Evolutionary conservation across 2,797 vertebrate species (phyloP), one percentile per base, ranked within the genome.

Genomic region (Lutra lutra): DNA sequence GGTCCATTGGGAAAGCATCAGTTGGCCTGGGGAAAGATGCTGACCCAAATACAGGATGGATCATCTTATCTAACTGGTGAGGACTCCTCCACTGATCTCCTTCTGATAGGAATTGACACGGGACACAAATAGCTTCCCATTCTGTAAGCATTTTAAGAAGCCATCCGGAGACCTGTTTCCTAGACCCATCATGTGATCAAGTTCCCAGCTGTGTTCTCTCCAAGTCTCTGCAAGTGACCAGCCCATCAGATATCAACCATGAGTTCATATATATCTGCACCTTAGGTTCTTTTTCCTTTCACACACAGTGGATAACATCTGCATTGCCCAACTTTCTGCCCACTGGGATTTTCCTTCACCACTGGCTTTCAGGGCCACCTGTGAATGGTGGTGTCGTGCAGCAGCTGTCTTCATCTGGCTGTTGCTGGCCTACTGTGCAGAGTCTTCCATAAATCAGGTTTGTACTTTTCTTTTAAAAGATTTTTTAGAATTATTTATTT

Each of bases 11-110:
- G 43, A 38, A 86, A 62, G 29, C 70, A 43, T 9, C 40, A 21
- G 0, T 54, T 48, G 60, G 51, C 46, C 5, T 14, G 29, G 12
- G 51, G 51, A 35, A 70, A 89, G 60, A 62, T 29, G 70, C 62
- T 14, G 51, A 35, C 10, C 0, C 1, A 48, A 25, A 62, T 25
- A 43, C 0, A 25, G 23, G 29, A 7, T 1, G 7, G 48, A 27
- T n/a, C 35, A 11, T 72, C 29, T 54, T 32, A 25, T 27, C n/a
- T 3, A 10, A 82, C 17, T 60, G 21, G 3, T 0, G 35, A 62
- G 23, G 29, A 32, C 48, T 32, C 72, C 14, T 5, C 38, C 3
- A 2, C 58, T 1, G n/a, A 38, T 8, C 21, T 43, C 23, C 72
- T 43, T n/a, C 70, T 27, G 1, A 17, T 29, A n/a, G 70, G 40